A percentile compares a stretch with the other conserved stretches of the same genome.
Conservation (phyloP, 2,797 vertebrate genomes). For the Chelidonichthys spinosus region DNA sequence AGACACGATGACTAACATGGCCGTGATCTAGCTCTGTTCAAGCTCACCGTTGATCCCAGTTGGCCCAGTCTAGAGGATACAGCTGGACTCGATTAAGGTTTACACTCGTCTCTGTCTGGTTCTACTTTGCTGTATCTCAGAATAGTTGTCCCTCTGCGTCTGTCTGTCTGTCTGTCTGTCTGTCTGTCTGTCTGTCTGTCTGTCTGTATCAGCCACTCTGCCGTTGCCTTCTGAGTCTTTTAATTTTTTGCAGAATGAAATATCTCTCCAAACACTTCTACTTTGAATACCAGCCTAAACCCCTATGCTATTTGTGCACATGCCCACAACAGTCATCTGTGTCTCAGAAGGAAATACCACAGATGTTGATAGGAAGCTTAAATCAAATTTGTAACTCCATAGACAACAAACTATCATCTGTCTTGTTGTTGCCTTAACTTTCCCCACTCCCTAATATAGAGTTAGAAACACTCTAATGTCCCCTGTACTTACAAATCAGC, state of each 20-base stretch:
- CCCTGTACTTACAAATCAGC: conserved; percentile 8
- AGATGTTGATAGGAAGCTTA: not conserved
- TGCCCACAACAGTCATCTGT: not conserved
- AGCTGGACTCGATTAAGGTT: conserved; percentile 73
- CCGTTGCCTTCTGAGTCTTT: not conserved
- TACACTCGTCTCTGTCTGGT: conserved; percentile 22
- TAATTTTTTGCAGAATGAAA: no score
- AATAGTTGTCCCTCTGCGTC: conserved; percentile 16
- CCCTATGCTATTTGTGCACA: not conserved
- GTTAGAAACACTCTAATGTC: not conserved
- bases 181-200: not conserved
- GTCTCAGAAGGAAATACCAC: conserved; percentile 14
- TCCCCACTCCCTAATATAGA: not conserved
- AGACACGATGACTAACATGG: conserved; percentile 70
- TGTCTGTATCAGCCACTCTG: not conserved
- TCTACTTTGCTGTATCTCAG: conserved; percentile 18
- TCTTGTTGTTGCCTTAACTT: conserved; percentile 5
- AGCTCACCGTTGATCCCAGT: conserved; percentile 61
- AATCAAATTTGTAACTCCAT: no score
- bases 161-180: not conserved
- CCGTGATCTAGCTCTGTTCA: conserved; percentile 57
- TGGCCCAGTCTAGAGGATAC: conserved; percentile 54
- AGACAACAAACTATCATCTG: not conserved
- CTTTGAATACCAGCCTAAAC: no score
- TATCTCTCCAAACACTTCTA: no score